Evolutionary conservation across 2,797 vertebrate species (phyloP).

Genomic region (Pseudopleuronectes americanus): DNA sequence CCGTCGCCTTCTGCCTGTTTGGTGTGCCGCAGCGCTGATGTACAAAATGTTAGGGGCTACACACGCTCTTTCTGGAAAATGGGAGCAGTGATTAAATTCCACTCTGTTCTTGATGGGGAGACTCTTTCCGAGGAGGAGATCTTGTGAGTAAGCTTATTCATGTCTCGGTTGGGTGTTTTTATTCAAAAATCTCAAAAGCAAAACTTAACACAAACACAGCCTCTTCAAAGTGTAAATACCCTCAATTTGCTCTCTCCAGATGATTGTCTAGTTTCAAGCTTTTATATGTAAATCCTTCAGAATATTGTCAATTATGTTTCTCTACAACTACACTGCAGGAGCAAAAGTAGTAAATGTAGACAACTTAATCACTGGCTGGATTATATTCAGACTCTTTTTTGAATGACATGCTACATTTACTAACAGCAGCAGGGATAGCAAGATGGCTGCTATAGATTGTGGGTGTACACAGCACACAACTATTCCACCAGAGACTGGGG

Average conservation of each 20-base stretch:
- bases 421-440: too few species aligned
- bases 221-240: slow-evolving; percentile 4
- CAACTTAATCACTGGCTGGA: too few species aligned
- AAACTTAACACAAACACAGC: neutral
- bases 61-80: neutral
- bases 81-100: neutral
- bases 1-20: slow-evolving; percentile 18
- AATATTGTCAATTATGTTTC: neutral
- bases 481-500: too few species aligned
- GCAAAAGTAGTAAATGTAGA: too few species aligned
- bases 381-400: too few species aligned
- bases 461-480: too few species aligned
- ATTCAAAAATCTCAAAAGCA: slow-evolving; percentile 26
- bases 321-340: neutral
- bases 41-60: slow-evolving; percentile 3
- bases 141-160: too few species aligned
- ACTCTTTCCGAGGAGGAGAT: neutral
- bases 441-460: too few species aligned
- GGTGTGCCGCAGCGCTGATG: slow-evolving; percentile 21
- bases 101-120: neutral
- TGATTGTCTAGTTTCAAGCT: slow-evolving; percentile 35
- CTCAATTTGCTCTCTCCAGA: neutral
- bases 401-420: too few species aligned
- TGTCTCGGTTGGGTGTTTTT: neutral
- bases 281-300: slow-evolving; percentile 6